A percentile compares a stretch with the other conserved stretches of the same genome.
Evolutionary conservation across 1,140 invertebrate genomes (phyloP).

Genomic region (Amphibalanus amphitrite): DNA sequence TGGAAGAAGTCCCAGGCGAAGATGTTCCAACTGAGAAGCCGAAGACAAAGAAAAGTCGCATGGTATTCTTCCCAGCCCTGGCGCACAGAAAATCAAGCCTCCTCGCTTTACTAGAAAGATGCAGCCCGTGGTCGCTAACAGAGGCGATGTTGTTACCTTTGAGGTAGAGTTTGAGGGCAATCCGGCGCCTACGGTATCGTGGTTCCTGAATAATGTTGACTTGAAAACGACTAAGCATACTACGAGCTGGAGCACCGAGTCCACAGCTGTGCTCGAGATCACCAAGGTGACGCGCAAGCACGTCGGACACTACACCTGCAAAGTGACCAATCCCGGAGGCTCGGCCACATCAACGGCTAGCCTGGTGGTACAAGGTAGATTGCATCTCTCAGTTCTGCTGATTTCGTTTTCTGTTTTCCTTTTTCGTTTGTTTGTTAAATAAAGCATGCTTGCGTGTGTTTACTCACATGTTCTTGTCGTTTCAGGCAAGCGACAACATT

Average conservation of each 20-base stretch:
- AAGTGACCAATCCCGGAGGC: constrained; percentile 53
- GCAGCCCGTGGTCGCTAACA: constrained; percentile 42
- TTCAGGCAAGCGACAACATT: no score
- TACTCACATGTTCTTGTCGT: no score
- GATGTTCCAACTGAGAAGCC: no score
- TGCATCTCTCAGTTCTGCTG: no score
- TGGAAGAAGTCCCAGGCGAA: no score
- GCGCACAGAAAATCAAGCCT: constrained; percentile 26
- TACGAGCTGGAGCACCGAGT: constrained; percentile 37
- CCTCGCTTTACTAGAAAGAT: constrained; percentile 50
- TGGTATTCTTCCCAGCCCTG: no score
- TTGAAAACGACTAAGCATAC: constrained; percentile 42
- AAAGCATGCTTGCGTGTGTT: no score
- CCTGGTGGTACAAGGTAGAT: constrained; percentile 26
- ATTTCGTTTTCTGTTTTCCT: no score
- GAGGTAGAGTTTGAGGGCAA: constrained; percentile 46
- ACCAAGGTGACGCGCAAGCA: constrained; percentile 42
- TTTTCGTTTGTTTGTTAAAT: no score
- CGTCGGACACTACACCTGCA: constrained; percentile 58
- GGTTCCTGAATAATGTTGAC: constrained; percentile 55
- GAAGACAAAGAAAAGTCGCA: no score
- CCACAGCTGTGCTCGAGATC: constrained; percentile 47
- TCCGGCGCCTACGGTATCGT: constrained; percentile 49
- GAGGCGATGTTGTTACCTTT: constrained; percentile 40
- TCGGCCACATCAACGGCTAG: constrained; percentile 58